phyloP scores from a whole-genome alignment of 2,888 invertebrate species.

The Tachystola acroxantha region DNA sequence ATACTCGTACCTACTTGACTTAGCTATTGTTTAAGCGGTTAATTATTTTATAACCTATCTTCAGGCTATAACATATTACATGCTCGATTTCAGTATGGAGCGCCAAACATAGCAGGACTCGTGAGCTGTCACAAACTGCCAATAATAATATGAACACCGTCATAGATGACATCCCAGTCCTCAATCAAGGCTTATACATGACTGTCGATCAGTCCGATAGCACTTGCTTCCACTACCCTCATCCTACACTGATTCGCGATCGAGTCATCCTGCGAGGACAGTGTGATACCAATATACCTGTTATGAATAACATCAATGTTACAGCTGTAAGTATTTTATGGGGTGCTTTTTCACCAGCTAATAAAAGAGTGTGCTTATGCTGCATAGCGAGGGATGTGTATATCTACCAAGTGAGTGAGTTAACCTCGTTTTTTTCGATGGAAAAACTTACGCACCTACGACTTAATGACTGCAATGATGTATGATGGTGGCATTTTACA shows the following conservation, averaged over 20 bases:
- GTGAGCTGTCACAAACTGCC: conserved; percentile 27
- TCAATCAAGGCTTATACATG: conserved; percentile 39
- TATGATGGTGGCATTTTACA: too few relatives aligned
- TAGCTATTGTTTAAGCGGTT: too few relatives aligned
- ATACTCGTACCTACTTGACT: too few relatives aligned
- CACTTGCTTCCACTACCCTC: conserved; percentile 62
- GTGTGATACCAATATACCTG: conserved; percentile 47
- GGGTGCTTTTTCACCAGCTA: too few relatives aligned
- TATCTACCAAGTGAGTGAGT: too few relatives aligned
- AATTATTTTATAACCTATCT: too few relatives aligned
- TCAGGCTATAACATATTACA: too few relatives aligned
- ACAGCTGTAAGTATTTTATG: conserved; percentile 30
- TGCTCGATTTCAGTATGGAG: conserved; percentile 57
- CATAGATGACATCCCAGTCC: conserved; percentile 33
- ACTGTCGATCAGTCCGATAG: conserved; percentile 37
- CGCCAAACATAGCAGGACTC: conserved; percentile 52
- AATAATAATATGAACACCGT: conserved; percentile 29
- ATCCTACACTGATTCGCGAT: conserved; percentile 35
- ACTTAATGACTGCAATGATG: too few relatives aligned
- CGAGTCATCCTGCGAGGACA: conserved; percentile 55
- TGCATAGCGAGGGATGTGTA: too few relatives aligned
- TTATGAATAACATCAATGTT: conserved; percentile 38
- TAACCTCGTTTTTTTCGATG: too few relatives aligned
- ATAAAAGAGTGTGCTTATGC: too few relatives aligned
- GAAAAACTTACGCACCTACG: too few relatives aligned